phyloP scores from a whole-genome alignment of 1,140 invertebrate genomes.

The Whitmania pigra region DNA sequence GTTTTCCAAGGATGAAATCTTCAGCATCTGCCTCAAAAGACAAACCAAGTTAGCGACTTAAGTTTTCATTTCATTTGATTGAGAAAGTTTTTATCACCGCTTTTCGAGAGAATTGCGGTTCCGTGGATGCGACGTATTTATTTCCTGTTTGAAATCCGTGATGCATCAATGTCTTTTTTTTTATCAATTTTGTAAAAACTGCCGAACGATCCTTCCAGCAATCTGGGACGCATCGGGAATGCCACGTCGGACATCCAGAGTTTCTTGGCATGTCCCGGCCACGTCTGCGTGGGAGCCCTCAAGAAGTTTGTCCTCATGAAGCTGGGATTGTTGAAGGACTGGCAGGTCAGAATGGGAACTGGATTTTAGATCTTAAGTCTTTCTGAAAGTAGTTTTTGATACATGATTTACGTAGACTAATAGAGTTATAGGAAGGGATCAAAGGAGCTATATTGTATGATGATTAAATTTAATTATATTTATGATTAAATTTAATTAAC shows the following conservation, averaged over 20 bases:
- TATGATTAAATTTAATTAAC: background rate
- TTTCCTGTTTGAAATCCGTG: too few species aligned
- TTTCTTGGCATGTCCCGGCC: background rate
- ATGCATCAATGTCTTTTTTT: too few species aligned
- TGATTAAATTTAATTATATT: too few species aligned
- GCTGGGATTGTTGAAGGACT: background rate
- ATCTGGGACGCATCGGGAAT: background rate
- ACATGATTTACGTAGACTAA: too few species aligned
- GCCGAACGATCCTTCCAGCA: background rate
- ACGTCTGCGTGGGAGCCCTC: background rate
- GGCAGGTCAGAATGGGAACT: background rate
- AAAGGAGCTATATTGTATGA: too few species aligned
- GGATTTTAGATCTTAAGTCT: too few species aligned
- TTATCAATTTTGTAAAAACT: too few species aligned
- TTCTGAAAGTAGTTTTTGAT: too few species aligned
- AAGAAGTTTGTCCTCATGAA: background rate
- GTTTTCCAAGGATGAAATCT: background rate
- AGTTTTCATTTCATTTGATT: too few species aligned
- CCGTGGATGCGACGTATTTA: too few species aligned
- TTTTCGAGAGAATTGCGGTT: too few species aligned
- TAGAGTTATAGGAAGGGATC: background rate
- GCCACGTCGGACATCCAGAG: background rate
- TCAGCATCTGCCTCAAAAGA: slow-evolving; percentile 7
- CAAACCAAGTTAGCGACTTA: background rate
- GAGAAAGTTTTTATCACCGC: too few species aligned